Conservation (phyloP, 2,888 invertebrate genomes). For the Ceramica pisi region DNA sequence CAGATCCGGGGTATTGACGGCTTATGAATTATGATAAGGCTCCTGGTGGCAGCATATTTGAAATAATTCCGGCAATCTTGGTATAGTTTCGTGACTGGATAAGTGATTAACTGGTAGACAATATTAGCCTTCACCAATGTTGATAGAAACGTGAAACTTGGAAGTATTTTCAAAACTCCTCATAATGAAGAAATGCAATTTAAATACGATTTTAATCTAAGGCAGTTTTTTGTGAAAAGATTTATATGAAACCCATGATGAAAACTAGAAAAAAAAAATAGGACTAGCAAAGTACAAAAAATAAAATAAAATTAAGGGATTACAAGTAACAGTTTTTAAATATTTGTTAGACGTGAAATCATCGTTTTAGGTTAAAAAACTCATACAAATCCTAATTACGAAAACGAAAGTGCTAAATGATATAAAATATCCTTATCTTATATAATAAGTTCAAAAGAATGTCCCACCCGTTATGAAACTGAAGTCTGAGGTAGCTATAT, state of each 20-base stretch:
- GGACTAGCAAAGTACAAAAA: no score
- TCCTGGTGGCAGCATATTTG: constrained; percentile 27
- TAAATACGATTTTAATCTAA: background rate
- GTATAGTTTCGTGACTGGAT: constrained; percentile 31
- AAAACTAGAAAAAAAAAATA: background rate
- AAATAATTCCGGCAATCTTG: constrained; percentile 36
- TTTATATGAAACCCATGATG: background rate
- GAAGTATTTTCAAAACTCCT: background rate
- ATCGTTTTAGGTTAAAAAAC: no score
- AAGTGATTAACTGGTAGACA: background rate
- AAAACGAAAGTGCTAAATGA: no score
- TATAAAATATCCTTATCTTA: no score
- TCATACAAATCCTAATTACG: no score
- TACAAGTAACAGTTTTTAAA: no score
- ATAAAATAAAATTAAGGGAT: no score
- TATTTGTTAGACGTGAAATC: no score
- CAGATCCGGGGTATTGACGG: constrained; percentile 50
- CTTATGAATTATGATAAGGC: constrained; percentile 44
- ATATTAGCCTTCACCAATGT: background rate
- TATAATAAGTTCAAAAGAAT: background rate
- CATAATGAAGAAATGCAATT: background rate
- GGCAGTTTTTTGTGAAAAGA: background rate
- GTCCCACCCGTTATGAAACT: background rate
- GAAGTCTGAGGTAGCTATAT: background rate
- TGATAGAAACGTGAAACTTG: background rate